Evolutionary conservation across 2,888 invertebrate genomes (phyloP).

Genomic region (Drosophila nr. perissopoda): DNA sequence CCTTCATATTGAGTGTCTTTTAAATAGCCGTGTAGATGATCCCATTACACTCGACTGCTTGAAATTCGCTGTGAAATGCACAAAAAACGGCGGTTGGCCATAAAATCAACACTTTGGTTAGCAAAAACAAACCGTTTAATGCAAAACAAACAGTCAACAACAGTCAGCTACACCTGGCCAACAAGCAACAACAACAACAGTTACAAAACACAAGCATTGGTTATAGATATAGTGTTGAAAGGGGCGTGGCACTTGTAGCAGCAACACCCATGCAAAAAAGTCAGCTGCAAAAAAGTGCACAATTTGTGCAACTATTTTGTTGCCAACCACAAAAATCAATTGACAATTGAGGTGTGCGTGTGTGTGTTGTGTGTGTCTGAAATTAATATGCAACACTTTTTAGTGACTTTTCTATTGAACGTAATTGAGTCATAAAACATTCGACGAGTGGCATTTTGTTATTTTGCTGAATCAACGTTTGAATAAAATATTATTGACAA

Average conservation of each 20-base stretch:
- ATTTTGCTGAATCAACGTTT: conserved; percentile 3
- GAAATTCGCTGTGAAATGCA: conserved; percentile 32
- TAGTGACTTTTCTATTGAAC: conserved; percentile 64
- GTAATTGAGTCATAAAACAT: conserved; percentile 73
- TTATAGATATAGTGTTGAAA: conserved; percentile 69
- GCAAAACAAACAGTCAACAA: conserved; percentile 68
- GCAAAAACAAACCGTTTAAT: conserved; percentile 75
- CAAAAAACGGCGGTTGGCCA: conserved; percentile 50
- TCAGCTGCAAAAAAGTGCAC: conserved; percentile 38
- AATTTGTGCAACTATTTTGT: conserved; percentile 79
- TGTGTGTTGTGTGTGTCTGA: conserved; percentile 8
- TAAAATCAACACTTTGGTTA: conserved; percentile 82
- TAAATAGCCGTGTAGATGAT: conserved; percentile 12
- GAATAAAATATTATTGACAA: conserved; percentile 43
- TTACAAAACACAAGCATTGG: too few relatives aligned
- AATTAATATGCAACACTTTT: conserved; percentile 64
- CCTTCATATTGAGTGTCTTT: background rate
- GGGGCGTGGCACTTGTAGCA: conserved; percentile 67
- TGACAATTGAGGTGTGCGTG: conserved; percentile 69
- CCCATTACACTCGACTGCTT: conserved; percentile 28
- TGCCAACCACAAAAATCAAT: conserved; percentile 83
- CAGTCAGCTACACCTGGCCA: conserved; percentile 64
- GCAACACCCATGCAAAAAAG: conserved; percentile 23
- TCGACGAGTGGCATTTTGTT: conserved; percentile 15
- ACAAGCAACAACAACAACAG: conserved; percentile 36